Evolutionary conservation across 2,797 vertebrate species (phyloP).

Genomic region (Cossypha caffra): DNA sequence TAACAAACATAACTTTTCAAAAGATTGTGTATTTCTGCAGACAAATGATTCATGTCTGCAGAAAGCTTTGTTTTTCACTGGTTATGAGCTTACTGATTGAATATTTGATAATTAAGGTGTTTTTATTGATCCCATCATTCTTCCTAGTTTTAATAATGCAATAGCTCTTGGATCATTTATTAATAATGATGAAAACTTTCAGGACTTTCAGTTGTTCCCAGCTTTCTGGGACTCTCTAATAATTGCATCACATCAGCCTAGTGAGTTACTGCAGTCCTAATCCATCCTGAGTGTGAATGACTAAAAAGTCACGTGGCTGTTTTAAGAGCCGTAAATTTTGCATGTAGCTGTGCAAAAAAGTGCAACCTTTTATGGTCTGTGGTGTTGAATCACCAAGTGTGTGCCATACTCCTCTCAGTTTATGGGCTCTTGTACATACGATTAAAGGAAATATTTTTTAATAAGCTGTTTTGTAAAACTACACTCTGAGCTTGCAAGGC

Average conservation of each 20-base stretch:
- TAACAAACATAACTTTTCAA: not conserved
- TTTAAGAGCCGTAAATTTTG: constrained; percentile 18
- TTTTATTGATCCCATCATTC: not conserved
- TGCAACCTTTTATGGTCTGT: not conserved
- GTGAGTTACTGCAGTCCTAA: constrained; percentile 6
- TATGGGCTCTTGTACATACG: not conserved
- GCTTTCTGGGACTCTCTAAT: not conserved
- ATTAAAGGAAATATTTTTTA: constrained; percentile 19
- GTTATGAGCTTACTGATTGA: not conserved
- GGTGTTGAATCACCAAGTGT: not conserved
- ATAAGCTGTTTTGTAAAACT: not conserved
- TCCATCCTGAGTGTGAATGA: not conserved
- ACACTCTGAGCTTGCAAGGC: not conserved
- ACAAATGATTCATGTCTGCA: not conserved
- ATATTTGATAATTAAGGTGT: not conserved
- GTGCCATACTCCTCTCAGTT: not conserved
- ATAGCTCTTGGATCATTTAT: not conserved
- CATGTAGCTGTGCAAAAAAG: not conserved
- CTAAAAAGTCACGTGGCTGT: not conserved
- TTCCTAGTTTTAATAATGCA: not conserved
- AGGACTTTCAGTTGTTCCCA: not conserved
- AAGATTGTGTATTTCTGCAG: not conserved
- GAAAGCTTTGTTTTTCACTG: not conserved
- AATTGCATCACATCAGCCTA: not conserved
- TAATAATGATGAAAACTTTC: not conserved